Evolutionary conservation across 2,113 vertebrate species (phyloP).

Genomic region (Halcyon malimbica): DNA sequence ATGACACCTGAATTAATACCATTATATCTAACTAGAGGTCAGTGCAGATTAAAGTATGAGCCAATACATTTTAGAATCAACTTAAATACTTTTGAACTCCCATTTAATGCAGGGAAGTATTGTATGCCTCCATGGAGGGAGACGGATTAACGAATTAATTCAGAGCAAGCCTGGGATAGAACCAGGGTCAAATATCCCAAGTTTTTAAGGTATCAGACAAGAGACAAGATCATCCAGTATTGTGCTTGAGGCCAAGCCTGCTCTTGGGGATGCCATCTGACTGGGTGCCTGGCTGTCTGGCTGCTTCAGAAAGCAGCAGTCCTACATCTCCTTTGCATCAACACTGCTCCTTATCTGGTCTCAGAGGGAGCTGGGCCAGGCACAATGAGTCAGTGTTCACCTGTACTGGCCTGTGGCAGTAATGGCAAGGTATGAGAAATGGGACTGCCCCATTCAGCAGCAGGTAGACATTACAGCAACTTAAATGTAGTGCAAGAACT

Average conservation of each 20-base stretch:
- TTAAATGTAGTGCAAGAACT: neutral
- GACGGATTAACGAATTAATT: neutral
- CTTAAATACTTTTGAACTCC: neutral
- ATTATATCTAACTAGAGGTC: neutral
- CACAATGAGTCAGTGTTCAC: neutral
- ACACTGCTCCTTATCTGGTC: constrained; percentile 2
- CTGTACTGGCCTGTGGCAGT: neutral
- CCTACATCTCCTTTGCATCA: neutral
- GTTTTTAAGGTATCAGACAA: neutral
- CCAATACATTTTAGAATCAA: neutral
- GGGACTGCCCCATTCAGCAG: neutral
- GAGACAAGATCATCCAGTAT: neutral
- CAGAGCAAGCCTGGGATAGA: neutral
- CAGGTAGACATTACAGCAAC: neutral
- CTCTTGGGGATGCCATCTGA: neutral
- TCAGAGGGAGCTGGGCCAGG: neutral
- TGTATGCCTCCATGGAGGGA: neutral
- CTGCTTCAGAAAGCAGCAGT: constrained; percentile 26
- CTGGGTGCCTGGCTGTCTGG: neutral
- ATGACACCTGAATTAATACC: neutral
- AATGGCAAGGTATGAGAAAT: neutral
- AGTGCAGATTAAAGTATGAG: neutral
- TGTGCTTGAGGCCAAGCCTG: neutral
- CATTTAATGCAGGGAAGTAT: neutral
- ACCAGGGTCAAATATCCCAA: neutral